A percentile compares a stretch with the other conserved stretches of the same genome.
These are phyloP conservation scores for Tympanuchus pallidicinctus DNA, from an alignment of 2,113 vertebrate genomes.

Conservation along the genomic window DNA sequence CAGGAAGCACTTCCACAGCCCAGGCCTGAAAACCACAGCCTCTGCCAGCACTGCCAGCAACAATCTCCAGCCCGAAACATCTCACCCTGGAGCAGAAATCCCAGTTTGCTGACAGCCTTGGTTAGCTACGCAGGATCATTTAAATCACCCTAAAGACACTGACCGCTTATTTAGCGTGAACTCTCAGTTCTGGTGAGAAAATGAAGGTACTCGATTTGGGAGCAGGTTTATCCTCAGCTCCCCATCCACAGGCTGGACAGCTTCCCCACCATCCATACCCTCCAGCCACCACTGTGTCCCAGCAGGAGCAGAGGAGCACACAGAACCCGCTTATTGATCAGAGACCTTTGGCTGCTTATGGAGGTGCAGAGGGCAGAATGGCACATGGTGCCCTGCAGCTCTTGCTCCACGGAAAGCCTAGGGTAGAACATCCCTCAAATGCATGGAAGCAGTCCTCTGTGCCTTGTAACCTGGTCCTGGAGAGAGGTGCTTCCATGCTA, in stretches of 20 bases:
- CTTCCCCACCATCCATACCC: background rate
- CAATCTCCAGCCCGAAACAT: background rate
- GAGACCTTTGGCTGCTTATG: background rate
- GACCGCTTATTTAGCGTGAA: background rate
- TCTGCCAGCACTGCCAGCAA: background rate
- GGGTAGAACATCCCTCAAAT: background rate
- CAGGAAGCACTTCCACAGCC: background rate
- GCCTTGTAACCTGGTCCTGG: background rate
- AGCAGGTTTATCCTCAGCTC: background rate
- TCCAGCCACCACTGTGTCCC: background rate
- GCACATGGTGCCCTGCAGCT: background rate
- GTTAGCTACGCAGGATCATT: background rate
- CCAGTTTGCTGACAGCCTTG: background rate
- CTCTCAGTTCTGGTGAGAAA: background rate
- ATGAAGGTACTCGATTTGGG: background rate
- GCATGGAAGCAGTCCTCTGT: background rate
- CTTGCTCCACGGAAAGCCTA: background rate
- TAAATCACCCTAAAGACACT: background rate
- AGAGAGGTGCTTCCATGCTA: background rate
- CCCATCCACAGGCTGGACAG: background rate
- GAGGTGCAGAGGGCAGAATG: background rate
- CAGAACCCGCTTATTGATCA: background rate
- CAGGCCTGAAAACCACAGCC: accelerated
- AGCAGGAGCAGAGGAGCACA: background rate
- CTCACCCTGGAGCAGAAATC: background rate